Evolutionary conservation across 2,888 invertebrate species (phyloP).

Genomic region (Cephus pygmeus): DNA sequence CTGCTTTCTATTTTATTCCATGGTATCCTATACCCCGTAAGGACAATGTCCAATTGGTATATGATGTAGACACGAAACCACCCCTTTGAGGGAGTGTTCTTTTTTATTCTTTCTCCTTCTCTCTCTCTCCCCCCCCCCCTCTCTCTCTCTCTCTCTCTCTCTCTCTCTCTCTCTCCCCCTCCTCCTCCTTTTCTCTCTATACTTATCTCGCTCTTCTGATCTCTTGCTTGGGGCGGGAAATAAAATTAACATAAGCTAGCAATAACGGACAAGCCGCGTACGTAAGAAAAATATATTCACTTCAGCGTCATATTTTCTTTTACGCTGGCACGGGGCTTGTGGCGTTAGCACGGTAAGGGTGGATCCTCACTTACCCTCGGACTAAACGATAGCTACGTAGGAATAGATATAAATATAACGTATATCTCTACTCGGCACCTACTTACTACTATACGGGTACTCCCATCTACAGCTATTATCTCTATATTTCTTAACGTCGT

Average conservation of each 20-base stretch:
- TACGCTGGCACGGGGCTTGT: conserved; percentile 30
- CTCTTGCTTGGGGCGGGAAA: conserved; percentile 22
- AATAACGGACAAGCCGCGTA: conserved; percentile 49
- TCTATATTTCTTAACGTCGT: conserved; percentile 27
- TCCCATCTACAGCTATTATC: conserved; percentile 40
- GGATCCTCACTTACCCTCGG: conserved; percentile 38
- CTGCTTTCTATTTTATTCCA: no score
- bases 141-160: no score
- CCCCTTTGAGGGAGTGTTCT: not conserved
- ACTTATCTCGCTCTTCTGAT: no score
- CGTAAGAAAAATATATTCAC: conserved; percentile 52
- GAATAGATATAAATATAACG: conserved; percentile 38
- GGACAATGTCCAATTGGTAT: no score
- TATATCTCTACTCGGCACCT: conserved; percentile 36
- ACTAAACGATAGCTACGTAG: conserved; percentile 41
- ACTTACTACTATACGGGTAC: not conserved
- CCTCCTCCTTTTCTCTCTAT: no score
- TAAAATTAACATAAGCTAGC: conserved; percentile 56
- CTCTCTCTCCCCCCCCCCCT: no score
- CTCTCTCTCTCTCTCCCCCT: no score
- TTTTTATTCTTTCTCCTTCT: not conserved
- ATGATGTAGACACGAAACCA: not conserved
- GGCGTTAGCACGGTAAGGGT: conserved; percentile 53
- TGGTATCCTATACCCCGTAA: no score
- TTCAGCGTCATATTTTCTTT: conserved; percentile 48